Conservation (phyloP, 2,888 invertebrate genomes). For the Drosophila prostipennis region DNA sequence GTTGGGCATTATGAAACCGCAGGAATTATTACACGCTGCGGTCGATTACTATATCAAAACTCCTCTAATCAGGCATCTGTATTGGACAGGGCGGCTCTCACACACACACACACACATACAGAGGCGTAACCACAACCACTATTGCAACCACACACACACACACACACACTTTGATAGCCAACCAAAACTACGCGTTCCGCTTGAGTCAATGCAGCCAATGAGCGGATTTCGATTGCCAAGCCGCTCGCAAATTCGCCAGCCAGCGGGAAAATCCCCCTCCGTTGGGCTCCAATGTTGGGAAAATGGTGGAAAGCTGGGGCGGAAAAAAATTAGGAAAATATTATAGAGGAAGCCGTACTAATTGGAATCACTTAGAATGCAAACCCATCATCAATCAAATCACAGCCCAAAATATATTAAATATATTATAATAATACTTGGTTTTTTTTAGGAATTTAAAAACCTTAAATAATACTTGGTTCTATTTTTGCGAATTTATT, state of each 20-base stretch:
- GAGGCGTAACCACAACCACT: conserved; percentile 28
- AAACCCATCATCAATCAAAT: background rate
- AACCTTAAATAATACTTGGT: no score
- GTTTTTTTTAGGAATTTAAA: background rate
- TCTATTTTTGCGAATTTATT: no score
- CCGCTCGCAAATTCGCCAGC: conserved; percentile 13
- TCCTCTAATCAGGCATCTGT: conserved; percentile 58
- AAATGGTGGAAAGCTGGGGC: conserved; percentile 41
- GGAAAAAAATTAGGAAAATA: no score
- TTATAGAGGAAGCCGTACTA: background rate
- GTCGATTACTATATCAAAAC: conserved; percentile 76
- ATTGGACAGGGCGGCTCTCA: conserved; percentile 28
- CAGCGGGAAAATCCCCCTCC: conserved; percentile 1
- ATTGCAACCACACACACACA: conserved; percentile 12
- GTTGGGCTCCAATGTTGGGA: background rate
- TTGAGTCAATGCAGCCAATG: conserved; percentile 54
- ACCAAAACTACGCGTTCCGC: conserved; percentile 58
- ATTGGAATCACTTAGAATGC: background rate
- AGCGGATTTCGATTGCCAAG: conserved; percentile 33
- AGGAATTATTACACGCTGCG: conserved; percentile 81
- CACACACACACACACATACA: conserved; percentile 9
- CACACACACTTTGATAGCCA: conserved; percentile 37
- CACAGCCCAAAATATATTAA: background rate
- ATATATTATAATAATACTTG: background rate
- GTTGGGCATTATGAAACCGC: conserved; percentile 80